Conservation (phyloP, 2,797 vertebrate genomes). For the Hirundo rustica region DNA sequence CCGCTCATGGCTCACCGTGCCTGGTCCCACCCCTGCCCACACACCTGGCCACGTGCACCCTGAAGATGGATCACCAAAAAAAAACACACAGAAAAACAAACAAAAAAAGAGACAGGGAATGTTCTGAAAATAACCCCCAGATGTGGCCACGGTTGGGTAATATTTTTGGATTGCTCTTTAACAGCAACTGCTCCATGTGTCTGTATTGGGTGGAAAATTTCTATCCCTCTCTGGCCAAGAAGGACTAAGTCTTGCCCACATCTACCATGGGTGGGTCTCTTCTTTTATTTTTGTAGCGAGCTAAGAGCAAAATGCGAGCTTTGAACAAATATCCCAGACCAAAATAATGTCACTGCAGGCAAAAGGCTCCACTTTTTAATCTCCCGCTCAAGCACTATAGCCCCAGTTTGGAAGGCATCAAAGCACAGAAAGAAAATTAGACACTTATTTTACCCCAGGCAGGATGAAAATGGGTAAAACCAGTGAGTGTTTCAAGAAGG, state of each 20-base stretch:
- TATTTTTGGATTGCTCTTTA: not conserved
- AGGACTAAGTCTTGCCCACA: slow-evolving; percentile 45
- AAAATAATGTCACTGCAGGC: slow-evolving; percentile 46
- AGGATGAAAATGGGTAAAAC: not conserved
- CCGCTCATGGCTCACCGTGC: fast-evolving
- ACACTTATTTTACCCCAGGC: not conserved
- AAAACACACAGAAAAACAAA: not conserved
- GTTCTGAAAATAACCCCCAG: slow-evolving; percentile 20
- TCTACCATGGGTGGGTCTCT: slow-evolving; percentile 51
- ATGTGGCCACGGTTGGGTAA: slow-evolving; percentile 20
- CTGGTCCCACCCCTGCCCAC: not conserved
- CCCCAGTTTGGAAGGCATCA: not conserved
- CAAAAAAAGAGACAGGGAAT: not conserved
- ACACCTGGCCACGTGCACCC: not conserved
- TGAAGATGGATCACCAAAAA: not conserved
- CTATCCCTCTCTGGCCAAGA: slow-evolving; percentile 44
- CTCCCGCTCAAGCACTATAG: not conserved
- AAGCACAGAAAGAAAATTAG: not conserved
- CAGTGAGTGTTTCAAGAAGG: not conserved
- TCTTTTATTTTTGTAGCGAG: slow-evolving; percentile 58
- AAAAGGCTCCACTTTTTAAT: slow-evolving; percentile 30
- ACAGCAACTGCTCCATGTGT: not conserved
- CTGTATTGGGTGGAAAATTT: slow-evolving; percentile 51
- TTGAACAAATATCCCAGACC: slow-evolving; percentile 50
- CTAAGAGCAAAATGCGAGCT: slow-evolving; percentile 41